These are phyloP conservation scores for Homarus gammarus DNA, from an alignment of 2,888 invertebrate genomes.

Conservation along the genomic window DNA sequence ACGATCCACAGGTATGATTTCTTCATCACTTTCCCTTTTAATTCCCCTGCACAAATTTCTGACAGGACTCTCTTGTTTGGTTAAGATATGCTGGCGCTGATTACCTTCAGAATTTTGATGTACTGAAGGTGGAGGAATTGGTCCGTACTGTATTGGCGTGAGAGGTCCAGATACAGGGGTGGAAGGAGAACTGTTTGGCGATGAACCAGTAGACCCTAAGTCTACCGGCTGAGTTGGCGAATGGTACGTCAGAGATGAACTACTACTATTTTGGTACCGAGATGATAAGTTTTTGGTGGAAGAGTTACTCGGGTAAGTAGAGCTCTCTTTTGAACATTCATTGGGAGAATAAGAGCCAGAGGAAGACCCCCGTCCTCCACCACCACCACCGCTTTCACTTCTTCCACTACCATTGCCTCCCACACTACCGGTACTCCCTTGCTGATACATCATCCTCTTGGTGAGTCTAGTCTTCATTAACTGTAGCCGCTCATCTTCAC, in stretches of 20 bases:
- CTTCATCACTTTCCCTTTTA: conserved; percentile 64
- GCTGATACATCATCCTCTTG: conserved; percentile 70
- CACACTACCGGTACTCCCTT: conserved; percentile 45
- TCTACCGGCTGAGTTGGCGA: conserved; percentile 57
- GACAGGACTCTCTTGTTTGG: conserved; percentile 60
- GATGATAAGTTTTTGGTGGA: conserved; percentile 49
- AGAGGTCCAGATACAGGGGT: conserved; percentile 62
- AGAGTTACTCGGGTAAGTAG: conserved; percentile 41
- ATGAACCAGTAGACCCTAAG: conserved; percentile 59
- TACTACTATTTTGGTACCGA: conserved; percentile 37
- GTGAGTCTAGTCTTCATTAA: conserved; percentile 77
- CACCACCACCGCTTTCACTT: neutral
- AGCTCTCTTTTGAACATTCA: conserved; percentile 56
- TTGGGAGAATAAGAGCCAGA: conserved; percentile 47
- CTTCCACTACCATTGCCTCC: conserved; percentile 46
- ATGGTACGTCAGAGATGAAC: conserved; percentile 48
- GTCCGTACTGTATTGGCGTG: conserved; percentile 68
- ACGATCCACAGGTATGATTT: conserved; percentile 56
- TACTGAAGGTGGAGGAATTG: conserved; percentile 49
- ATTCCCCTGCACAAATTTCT: conserved; percentile 61
- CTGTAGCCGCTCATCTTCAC: conserved; percentile 78
- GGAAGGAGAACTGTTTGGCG: conserved; percentile 66
- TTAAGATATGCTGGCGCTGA: conserved; percentile 32
- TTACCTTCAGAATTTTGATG: conserved; percentile 27
- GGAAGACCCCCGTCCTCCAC: conserved; percentile 46